Base-by-base conservation (phyloP, 2,797 vertebrate species). In the Bradypodion pumilum region DNA sequence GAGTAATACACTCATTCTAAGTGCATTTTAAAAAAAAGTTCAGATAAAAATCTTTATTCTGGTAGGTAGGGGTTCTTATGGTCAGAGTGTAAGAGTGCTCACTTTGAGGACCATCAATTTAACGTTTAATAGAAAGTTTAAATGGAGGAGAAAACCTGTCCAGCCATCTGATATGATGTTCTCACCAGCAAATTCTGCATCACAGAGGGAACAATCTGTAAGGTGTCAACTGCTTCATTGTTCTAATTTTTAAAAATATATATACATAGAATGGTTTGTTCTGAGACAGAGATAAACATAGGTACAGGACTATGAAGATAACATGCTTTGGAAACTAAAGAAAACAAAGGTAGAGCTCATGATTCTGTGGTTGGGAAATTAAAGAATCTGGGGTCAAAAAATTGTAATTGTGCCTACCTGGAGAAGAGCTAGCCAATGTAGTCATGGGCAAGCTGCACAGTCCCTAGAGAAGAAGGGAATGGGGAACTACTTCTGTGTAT, bases 191-290 rank as follows among this genome's bases (percentile, higher is more conserved):
- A 73, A 73, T 80, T 52, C 23, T 80, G 44, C 63, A 27, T 32
- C 56, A 35, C 46, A 70, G 68, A 80, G 29, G 66, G 79, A 80
- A 72, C 79, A 70, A 23, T 80, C 66, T 80, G 49, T n/a, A 59
- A 70, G 56, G 68, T 59, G 66, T 70, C 66, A 70, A 59, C 35
- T 59, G 66, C 44, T 59, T 27, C 37, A 56, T 56, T 70, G 37
- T 80, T 59, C 65, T 66, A 49, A 49, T 42, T 69, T 37, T 80
- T 7, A 69, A 1, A 46, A 46, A 46, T n/a, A 46, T 49, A 42
- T 16, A n/a, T 49, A 7, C 27, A 19, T 19, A 16, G 46, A 56
- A 40, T 78, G 29, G 32, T 32, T 68, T 80, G 65, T 80, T 68
- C 65, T 32, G 73, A 74, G 46, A 59, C 49, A 75, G 21, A 59